Evolutionary conservation across 2,888 invertebrate genomes (phyloP), one percentile per base, ranked within the genome.

Genomic region (Apamea anceps): DNA sequence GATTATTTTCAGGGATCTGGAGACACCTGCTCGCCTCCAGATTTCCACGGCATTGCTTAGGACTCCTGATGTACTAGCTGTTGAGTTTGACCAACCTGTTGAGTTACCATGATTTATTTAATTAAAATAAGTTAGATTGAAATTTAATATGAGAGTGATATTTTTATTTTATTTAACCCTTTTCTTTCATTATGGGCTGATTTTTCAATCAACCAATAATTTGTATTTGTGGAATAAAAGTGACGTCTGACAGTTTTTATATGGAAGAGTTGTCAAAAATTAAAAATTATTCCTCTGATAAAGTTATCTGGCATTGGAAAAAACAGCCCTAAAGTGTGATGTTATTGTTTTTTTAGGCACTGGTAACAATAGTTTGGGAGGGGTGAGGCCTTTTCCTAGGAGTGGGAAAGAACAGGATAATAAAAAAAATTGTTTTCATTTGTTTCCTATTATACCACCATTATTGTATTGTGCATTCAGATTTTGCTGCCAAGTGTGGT

Each of bases 41-140:
- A 93, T 95, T 85, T 85, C 92, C 0, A 91, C 94, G 13, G 96
- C 96, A 15, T 74, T 96, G 15, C 85, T 96, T n/a, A 89, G 96
- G 71, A 91, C 93, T 72, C 91, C 95, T 28, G 96, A 96, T 87
- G 87, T 96, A 12, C 72, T 96, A 78, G 93, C 95, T 15, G 90
- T 96, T 85, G 91, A 94, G 75, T 96, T 95, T 92, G 90, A 94
- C 68, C 91, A 85, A 60, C 87, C 90, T 57, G 80, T 93, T 48
- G 60, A 83, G 28, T 73, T 85, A 62, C 79, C 88, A 76, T 83
- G 72, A 72, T 66, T 28, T 25, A 62, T 84, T 79, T 75, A 13
- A 63, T 70, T 66, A 70, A 66, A 66, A 48, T 70, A n/a, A 32
- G 15, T 28, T 45, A 21, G 15, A 32, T 75, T 57, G 37, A n/a